These are phyloP conservation scores for Abscondita cerata DNA, from an alignment of 2,888 invertebrate genomes.

Conservation along the genomic window DNA sequence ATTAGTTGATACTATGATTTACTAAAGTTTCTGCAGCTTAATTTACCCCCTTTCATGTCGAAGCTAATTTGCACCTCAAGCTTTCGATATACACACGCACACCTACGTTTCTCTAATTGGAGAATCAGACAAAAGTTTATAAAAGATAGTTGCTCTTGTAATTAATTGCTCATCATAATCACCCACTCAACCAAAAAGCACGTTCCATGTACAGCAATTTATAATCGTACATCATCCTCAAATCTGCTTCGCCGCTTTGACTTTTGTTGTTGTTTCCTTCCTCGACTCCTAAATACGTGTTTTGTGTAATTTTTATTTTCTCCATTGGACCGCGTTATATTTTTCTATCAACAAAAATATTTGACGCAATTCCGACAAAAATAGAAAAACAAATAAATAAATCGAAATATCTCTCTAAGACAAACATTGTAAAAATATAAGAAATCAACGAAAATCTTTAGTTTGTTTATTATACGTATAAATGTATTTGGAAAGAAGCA, in stretches of 20 bases:
- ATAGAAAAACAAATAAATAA: constrained; percentile 11
- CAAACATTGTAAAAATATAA: neutral
- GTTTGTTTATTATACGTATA: too few relatives aligned
- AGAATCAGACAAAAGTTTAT: neutral
- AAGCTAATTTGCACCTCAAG: constrained; percentile 20
- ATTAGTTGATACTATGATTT: constrained; percentile 32
- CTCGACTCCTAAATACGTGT: too few relatives aligned
- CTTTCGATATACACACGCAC: neutral
- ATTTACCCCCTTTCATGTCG: constrained; percentile 23
- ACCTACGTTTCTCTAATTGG: too few relatives aligned
- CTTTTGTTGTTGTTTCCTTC: neutral
- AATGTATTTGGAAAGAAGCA: constrained; percentile 11
- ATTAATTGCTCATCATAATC: constrained; percentile 32
- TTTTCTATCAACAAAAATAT: neutral
- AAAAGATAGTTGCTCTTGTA: constrained; percentile 4
- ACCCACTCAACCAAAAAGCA: constrained; percentile 29
- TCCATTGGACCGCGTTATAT: too few relatives aligned
- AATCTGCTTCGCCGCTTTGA: constrained; percentile 23
- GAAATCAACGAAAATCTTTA: neutral
- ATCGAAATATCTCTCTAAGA: neutral
- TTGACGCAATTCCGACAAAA: constrained; percentile 15
- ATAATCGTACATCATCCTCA: constrained; percentile 27
- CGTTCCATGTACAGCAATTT: constrained; percentile 30
- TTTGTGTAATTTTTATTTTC: too few relatives aligned
- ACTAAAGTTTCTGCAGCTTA: constrained; percentile 28